A percentile compares a stretch with the other conserved stretches of the same genome.
phyloP scores from a whole-genome alignment of 2,888 invertebrate genomes.

The Cryptocephalus moraei region DNA sequence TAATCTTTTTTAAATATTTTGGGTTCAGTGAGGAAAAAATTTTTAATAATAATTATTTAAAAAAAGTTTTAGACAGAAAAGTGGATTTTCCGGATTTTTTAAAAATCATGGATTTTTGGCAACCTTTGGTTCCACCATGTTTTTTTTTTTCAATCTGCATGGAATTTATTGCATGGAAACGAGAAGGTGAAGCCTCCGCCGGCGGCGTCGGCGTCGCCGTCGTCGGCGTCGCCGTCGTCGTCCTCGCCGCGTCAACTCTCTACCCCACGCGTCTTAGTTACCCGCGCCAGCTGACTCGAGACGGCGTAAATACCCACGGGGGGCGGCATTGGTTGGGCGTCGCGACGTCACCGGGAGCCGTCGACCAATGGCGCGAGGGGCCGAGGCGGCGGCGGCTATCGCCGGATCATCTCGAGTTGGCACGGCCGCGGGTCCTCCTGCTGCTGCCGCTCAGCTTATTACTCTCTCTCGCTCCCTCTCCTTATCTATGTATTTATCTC shows the following conservation, averaged over 20 bases:
- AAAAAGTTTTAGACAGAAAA: too few relatives aligned
- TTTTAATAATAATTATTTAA: too few relatives aligned
- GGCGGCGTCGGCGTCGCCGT: neutral
- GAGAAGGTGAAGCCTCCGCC: neutral
- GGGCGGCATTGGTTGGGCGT: constrained; percentile 29
- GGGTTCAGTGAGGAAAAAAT: too few relatives aligned
- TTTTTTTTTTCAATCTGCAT: too few relatives aligned
- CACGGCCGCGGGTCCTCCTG: constrained; percentile 35
- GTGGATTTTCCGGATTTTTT: too few relatives aligned
- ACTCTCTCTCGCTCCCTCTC: neutral
- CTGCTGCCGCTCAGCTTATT: constrained; percentile 23
- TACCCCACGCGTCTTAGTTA: constrained; percentile 32
- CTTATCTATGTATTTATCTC: too few relatives aligned
- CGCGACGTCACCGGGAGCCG: constrained; percentile 34
- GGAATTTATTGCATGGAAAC: too few relatives aligned
- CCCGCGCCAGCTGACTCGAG: constrained; percentile 34
- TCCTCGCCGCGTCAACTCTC: constrained; percentile 10
- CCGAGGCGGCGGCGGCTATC: constrained; percentile 35
- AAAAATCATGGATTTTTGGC: too few relatives aligned
- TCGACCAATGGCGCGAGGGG: constrained; percentile 38
- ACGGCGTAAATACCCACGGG: constrained; percentile 34
- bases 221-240: neutral
- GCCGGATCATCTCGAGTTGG: constrained; percentile 36
- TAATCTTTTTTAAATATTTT: too few relatives aligned
- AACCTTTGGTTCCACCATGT: too few relatives aligned